Evolutionary conservation across 2,113 vertebrate genomes (phyloP).

Genomic region (Lophotis ruficrista): DNA sequence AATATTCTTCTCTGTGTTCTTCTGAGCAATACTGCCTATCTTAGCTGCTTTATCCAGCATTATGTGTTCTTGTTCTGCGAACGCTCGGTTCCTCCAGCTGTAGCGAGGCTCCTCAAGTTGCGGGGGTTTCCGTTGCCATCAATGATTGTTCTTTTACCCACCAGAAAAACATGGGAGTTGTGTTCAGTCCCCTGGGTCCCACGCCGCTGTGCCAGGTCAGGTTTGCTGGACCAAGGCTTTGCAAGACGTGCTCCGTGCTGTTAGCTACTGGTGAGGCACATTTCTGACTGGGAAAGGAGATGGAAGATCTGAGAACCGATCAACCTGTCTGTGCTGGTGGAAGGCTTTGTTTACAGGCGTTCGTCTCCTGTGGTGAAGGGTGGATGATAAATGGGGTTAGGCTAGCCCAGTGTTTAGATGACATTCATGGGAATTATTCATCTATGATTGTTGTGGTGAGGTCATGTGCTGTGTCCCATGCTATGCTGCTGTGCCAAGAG

Average conservation of each 20-base stretch:
- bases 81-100: background rate
- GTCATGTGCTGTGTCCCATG: conserved; percentile 54
- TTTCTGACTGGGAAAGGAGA: background rate
- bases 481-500: conserved; percentile 49
- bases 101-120: background rate
- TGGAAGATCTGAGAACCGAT: background rate
- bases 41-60: background rate
- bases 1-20: background rate
- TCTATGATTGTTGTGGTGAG: conserved; percentile 19
- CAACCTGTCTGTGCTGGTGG: background rate
- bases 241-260: background rate
- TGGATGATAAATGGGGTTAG: conserved; percentile 30
- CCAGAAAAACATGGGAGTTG: background rate
- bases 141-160: background rate
- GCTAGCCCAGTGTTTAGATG: conserved; percentile 7
- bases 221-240: background rate
- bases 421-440: conserved; percentile 52
- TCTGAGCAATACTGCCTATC: background rate
- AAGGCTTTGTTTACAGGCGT: background rate
- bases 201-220: background rate
- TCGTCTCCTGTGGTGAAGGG: conserved; percentile 4
- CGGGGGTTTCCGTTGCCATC: background rate
- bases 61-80: background rate
- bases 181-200: background rate
- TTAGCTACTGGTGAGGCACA: background rate